These are phyloP conservation scores for Patella caerulea DNA, from an alignment of 2,888 invertebrate species.

Conservation along the genomic window DNA sequence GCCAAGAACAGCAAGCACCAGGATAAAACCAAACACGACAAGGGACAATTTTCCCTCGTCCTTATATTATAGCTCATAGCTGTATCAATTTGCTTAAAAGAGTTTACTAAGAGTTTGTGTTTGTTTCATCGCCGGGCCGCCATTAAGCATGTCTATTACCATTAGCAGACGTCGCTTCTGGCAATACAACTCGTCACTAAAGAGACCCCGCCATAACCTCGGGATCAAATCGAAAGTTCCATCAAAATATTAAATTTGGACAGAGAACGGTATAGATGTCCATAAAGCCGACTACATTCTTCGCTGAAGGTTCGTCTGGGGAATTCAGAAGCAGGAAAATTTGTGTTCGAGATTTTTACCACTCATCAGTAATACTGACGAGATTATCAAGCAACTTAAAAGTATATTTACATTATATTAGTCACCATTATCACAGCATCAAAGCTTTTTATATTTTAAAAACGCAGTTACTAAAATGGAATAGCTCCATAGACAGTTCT, in stretches of 20 bases:
- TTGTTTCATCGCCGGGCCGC: neutral
- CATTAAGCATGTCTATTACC: conserved; percentile 13
- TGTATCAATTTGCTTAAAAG: conserved; percentile 11
- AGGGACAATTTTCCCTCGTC: too few species aligned
- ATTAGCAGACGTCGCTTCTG: conserved; percentile 9
- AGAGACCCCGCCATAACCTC: neutral
- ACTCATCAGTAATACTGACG: neutral
- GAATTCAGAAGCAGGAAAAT: neutral
- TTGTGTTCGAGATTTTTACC: neutral
- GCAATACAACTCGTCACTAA: conserved; percentile 7
- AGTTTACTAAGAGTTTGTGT: conserved; percentile 1
- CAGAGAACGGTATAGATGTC: neutral
- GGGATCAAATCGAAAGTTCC: neutral
- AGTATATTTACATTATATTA: conserved; percentile 9
- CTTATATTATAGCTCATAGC: too few species aligned
- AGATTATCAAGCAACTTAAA: neutral
- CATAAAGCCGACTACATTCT: neutral
- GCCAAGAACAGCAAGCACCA: too few species aligned
- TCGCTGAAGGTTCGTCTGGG: neutral
- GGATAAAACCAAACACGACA: too few species aligned
- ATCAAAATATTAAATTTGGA: conserved; percentile 5
- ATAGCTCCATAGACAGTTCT: too few species aligned
- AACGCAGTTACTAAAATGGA: too few species aligned
- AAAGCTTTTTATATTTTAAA: too few species aligned
- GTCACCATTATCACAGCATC: neutral